phyloP scores from a whole-genome alignment of 2,113 vertebrate species.

The Leptocoma aspasia region DNA sequence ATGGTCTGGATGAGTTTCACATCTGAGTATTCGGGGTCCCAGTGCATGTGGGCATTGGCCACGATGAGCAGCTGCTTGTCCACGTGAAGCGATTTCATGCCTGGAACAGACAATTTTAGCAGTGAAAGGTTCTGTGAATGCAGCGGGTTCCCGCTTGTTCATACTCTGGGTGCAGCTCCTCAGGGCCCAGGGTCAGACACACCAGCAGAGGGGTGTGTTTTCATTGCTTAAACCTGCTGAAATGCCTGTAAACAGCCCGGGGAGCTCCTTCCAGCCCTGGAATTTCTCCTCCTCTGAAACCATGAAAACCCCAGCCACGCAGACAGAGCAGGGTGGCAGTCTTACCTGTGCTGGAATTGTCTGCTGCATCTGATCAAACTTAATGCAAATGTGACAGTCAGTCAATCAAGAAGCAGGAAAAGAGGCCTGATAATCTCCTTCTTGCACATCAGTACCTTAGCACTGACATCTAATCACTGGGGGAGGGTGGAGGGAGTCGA shows the following conservation, averaged over 20 bases:
- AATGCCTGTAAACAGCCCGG: neutral
- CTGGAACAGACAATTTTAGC: constrained; percentile 56
- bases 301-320: neutral
- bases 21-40: constrained; percentile 98
- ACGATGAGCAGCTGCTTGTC: constrained; percentile 92
- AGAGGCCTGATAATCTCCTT: neutral
- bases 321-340: neutral
- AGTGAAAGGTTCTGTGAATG: neutral
- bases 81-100: constrained; percentile 82
- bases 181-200: neutral
- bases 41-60: constrained; percentile 99
- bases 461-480: neutral
- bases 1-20: constrained; percentile 98
- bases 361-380: neutral
- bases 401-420: neutral
- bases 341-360: neutral
- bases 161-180: neutral
- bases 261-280: neutral
- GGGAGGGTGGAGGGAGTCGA: neutral
- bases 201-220: neutral
- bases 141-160: neutral
- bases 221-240: neutral
- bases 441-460: neutral
- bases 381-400: neutral
- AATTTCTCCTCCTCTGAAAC: neutral